Evolutionary conservation across 23 tunicate species (phyloP).

Genomic region (Styela plicata): DNA sequence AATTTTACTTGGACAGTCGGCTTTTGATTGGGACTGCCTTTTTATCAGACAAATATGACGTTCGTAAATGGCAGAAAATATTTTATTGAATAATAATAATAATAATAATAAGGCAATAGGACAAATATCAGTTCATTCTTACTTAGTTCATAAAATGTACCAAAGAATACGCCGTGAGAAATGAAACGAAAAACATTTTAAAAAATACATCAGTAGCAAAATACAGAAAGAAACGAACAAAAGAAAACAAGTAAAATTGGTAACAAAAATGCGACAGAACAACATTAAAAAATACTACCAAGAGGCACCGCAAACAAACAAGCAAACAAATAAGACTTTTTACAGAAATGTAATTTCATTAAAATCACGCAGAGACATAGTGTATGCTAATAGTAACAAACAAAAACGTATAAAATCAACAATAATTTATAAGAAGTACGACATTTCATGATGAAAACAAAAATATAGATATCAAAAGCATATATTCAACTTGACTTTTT

Average conservation of each 20-base stretch:
- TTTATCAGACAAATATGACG: too few relatives aligned
- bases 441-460: background rate
- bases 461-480: background rate
- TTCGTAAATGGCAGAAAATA: background rate
- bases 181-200: too few relatives aligned
- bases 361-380: too few relatives aligned
- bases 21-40: too few relatives aligned
- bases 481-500: too few relatives aligned
- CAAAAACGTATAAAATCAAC: too few relatives aligned
- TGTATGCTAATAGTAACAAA: too few relatives aligned
- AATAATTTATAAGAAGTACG: background rate
- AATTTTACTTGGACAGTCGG: too few relatives aligned
- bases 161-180: background rate
- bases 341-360: background rate
- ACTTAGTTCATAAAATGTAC: background rate
- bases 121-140: background rate
- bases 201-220: background rate
- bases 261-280: background rate
- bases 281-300: background rate
- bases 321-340: too few relatives aligned
- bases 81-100: too few relatives aligned
- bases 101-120: background rate
- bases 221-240: background rate
- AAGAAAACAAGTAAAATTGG: background rate
- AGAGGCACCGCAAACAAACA: background rate